Conservation (phyloP, 1,140 invertebrate species). For the Eupristina koningsbergeri region DNA sequence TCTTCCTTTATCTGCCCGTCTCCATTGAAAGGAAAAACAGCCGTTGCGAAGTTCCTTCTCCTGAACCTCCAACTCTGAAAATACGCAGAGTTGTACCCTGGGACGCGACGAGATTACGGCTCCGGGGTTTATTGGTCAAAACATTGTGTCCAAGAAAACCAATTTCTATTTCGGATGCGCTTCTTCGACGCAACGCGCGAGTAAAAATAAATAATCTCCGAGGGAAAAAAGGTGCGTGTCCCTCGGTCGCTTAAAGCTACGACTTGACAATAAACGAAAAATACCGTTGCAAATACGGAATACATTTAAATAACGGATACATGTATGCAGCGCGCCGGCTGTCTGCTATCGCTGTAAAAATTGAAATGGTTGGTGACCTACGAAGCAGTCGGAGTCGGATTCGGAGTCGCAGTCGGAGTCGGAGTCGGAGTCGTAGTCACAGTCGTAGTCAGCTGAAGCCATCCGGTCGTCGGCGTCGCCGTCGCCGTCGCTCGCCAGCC, state of each 20-base stretch:
- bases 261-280: neutral
- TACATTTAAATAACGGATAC: constrained; percentile 1
- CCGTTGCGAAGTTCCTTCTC: neutral
- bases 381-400: no score
- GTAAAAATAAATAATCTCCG: neutral
- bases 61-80: neutral
- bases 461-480: neutral
- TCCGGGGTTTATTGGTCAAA: no score
- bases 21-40: neutral
- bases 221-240: no score
- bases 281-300: neutral
- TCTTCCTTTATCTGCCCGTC: neutral
- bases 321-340: no score
- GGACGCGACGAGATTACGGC: no score
- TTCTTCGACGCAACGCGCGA: neutral
- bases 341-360: neutral
- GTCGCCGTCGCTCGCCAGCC: no score
- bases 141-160: no score
- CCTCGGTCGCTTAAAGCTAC: no score
- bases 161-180: no score
- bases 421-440: no score
- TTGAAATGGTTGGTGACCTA: constrained; percentile 9
- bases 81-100: no score
- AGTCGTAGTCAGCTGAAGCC: constrained; percentile 23
- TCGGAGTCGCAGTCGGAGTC: no score